Evolutionary conservation across 2,797 vertebrate genomes (phyloP).

Genomic region (Sebastes taczanowskii): DNA sequence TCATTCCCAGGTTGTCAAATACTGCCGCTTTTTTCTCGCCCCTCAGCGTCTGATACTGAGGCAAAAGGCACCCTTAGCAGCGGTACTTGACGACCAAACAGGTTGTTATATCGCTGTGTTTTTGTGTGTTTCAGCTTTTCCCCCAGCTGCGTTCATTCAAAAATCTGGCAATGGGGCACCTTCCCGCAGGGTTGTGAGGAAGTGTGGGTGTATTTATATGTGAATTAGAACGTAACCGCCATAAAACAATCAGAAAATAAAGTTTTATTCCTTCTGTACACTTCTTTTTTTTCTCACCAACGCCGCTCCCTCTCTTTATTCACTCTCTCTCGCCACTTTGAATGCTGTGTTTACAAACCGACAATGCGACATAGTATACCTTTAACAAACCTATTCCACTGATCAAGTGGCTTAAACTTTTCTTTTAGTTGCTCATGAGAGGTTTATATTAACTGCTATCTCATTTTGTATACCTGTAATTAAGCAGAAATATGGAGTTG

Average conservation of each 20-base stretch:
- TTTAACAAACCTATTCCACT: constrained; percentile 39
- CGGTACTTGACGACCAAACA: not conserved
- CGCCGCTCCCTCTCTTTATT: not conserved
- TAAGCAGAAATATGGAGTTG: constrained; percentile 17
- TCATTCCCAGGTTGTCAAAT: not conserved
- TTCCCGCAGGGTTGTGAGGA: not conserved
- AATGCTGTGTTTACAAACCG: not conserved
- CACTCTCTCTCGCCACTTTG: not conserved
- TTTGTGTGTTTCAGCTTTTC: not conserved
- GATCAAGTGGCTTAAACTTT: constrained; percentile 1
- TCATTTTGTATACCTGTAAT: constrained; percentile 61
- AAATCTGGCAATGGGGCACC: not conserved
- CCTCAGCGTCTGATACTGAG: not conserved
- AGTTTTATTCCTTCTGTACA: not conserved
- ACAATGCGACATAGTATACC: not conserved
- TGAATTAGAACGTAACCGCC: not conserved
- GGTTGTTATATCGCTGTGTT: not conserved
- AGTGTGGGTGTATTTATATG: not conserved
- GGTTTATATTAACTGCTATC: constrained; percentile 34
- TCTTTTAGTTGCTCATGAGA: constrained; percentile 30
- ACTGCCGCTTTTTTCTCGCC: not conserved
- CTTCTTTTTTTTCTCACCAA: not conserved
- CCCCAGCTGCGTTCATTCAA: fast-evolving
- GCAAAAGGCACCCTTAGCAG: not conserved
- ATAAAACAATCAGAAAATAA: not conserved